Evolutionary conservation across 1,140 invertebrate genomes (phyloP).

Genomic region (Ganaspis sp.): DNA sequence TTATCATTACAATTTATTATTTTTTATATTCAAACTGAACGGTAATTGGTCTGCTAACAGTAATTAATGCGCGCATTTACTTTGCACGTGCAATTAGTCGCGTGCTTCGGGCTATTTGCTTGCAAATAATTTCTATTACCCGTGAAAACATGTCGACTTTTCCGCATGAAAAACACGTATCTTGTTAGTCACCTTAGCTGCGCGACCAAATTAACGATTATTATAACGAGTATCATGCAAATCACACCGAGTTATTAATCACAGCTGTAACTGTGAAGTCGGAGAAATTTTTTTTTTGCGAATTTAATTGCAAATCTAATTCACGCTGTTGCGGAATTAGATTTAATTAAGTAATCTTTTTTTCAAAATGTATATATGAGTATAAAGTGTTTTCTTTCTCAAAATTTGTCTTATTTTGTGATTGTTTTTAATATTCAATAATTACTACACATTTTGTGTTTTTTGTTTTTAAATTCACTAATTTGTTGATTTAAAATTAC

Average conservation of each 20-base stretch:
- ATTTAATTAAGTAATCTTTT: not conserved
- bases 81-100: constrained; percentile 39
- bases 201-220: constrained; percentile 36
- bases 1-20: constrained; percentile 55
- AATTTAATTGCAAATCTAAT: constrained; percentile 21
- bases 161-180: not conserved
- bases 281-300: constrained; percentile 28
- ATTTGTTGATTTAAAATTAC: too few relatives aligned
- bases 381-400: not conserved
- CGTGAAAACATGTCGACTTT: constrained; percentile 33
- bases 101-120: constrained; percentile 18
- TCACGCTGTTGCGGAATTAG: constrained; percentile 23
- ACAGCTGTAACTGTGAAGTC: constrained; percentile 30
- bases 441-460: too few relatives aligned
- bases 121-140: constrained; percentile 28
- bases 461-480: too few relatives aligned
- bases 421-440: too few relatives aligned
- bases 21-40: constrained; percentile 40
- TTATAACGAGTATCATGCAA: constrained; percentile 40
- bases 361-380: too few relatives aligned
- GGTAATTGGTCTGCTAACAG: constrained; percentile 50
- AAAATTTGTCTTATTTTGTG: not conserved
- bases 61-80: constrained; percentile 50
- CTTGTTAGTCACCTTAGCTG: not conserved
- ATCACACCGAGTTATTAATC: constrained; percentile 32